Evolutionary conservation across 1,140 invertebrate genomes (phyloP).

Genomic region (Plectrocnemia conspersa): DNA sequence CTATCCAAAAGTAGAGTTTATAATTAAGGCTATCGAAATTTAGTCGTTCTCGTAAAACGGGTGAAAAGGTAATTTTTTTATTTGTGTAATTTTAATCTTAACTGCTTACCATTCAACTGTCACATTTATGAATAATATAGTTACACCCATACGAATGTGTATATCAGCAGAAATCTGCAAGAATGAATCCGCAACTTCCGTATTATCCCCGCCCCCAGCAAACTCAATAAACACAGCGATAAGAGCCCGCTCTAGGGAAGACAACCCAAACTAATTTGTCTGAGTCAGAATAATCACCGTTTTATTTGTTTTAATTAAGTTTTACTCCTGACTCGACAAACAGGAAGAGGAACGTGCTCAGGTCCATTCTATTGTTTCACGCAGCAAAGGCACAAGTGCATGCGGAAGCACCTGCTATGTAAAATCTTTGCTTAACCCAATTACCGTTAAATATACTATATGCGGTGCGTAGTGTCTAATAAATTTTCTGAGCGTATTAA

Average conservation of each 20-base stretch:
- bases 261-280: slow-evolving; percentile 34
- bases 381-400: not conserved
- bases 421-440: not conserved
- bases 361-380: no score
- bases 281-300: slow-evolving; percentile 34
- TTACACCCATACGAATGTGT: no score
- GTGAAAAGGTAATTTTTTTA: no score
- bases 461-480: not conserved
- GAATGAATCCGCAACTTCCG: not conserved
- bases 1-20: no score
- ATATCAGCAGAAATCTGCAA: not conserved
- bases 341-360: slow-evolving; percentile 1
- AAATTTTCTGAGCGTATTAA: no score
- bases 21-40: no score
- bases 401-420: slow-evolving; percentile 2
- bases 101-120: no score
- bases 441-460: not conserved
- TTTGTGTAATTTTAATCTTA: no score
- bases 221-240: slow-evolving; percentile 28
- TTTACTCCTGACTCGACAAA: slow-evolving; percentile 19
- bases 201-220: not conserved
- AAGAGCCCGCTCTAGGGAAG: slow-evolving; percentile 14
- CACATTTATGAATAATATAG: no score
- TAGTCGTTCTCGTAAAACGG: no score
- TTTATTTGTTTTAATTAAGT: slow-evolving; percentile 37